Conservation (phyloP, 2,888 invertebrate species). For the Temnothorax ravouxi region DNA sequence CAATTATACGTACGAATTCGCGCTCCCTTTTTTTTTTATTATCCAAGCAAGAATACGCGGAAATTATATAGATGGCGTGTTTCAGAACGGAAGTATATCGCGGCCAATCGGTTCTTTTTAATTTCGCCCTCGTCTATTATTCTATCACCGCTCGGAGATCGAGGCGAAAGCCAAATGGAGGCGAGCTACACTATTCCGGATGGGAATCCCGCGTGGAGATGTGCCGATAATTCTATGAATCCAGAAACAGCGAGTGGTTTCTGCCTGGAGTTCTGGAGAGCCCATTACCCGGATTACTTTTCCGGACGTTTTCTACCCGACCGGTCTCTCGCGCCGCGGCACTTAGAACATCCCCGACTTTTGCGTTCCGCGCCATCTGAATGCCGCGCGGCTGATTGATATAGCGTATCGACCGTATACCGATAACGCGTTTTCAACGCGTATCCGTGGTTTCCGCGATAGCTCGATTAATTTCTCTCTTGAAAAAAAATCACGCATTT, state of each 20-base stretch:
- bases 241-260: slow-evolving; percentile 72
- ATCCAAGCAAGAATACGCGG: slow-evolving; percentile 14
- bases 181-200: slow-evolving; percentile 34
- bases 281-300: slow-evolving; percentile 79
- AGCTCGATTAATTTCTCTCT: background rate
- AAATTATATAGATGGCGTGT: slow-evolving; percentile 41
- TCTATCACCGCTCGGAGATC: slow-evolving; percentile 57
- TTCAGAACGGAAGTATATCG: slow-evolving; percentile 24
- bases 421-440: slow-evolving; percentile 16
- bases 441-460: slow-evolving; percentile 8
- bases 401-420: background rate
- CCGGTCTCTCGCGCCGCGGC: slow-evolving; percentile 53
- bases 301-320: slow-evolving; percentile 70
- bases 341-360: slow-evolving; percentile 51
- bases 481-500: background rate
- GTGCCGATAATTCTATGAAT: slow-evolving; percentile 75
- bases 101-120: slow-evolving; percentile 50
- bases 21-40: background rate
- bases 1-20: background rate
- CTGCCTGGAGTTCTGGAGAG: slow-evolving; percentile 69
- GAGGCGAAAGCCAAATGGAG: slow-evolving; percentile 52
- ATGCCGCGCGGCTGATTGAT: slow-evolving; percentile 60
- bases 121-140: slow-evolving; percentile 58
- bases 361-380: slow-evolving; percentile 33
- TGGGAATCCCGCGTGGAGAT: slow-evolving; percentile 63